Base-by-base conservation (phyloP, 2,888 invertebrate species). In the Salticus scenicus region DNA sequence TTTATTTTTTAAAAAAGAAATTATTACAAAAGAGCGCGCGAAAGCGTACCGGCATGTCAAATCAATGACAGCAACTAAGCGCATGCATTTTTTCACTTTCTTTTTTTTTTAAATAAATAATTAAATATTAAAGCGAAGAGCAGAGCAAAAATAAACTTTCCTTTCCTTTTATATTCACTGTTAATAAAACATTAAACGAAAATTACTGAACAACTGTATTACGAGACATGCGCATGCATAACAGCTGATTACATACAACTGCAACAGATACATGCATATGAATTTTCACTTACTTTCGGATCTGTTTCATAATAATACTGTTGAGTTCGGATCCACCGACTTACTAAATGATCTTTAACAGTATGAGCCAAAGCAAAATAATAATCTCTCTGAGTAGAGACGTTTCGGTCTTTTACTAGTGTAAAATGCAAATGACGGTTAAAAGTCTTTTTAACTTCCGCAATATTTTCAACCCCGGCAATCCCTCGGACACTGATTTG, bases 401-500 rank as follows among this genome's bases (percentile, higher is more conserved):
- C 99, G 94, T 99, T 99, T 89, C 99, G 94, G 92, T 99, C 99
- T 93, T 99, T 99, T 89, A 99, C 99, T 90, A 99, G 93, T 75
- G 99, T 99, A 92, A 98, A 99, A 91, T 99, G 99, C 87, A 99
- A 94, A 92, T 99, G 99, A 89, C 99, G 94, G 92, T 99, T 99
- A 93, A 99, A 99, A 66, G 97, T 95, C 92, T 98, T 98, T 93
- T 99, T 99, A 90, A 99, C 96, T 92, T 97, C 97, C 73, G 94
- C 93, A 75, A 99, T 98, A 94, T 98, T 98, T 92, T 98, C 99
- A 64, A 99, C 95, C 90, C 96, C 96, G 20, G 98, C 98, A 90
- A 99, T 98, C 20, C 89, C 88, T 27, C 89, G 85, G 67, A 89
- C 89, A 73, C 87, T 87, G 73, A 89, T 89, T 71, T 89, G 89